Evolutionary conservation across 2,113 vertebrate species (phyloP).

Genomic region (Artemisiospiza belli): DNA sequence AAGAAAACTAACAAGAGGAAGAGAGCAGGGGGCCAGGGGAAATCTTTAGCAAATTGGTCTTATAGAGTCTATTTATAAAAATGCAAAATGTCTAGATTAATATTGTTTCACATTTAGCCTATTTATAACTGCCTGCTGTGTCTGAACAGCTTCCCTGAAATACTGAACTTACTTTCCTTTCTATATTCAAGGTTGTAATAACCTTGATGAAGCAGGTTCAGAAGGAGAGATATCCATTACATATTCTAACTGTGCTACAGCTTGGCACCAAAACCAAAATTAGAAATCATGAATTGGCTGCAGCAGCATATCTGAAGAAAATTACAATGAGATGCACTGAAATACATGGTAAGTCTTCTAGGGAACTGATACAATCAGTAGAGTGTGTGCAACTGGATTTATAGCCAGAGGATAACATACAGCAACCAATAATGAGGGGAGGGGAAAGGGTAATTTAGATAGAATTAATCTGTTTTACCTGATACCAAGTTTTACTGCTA

Average conservation of each 20-base stretch:
- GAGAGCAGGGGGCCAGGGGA: rapidly evolving
- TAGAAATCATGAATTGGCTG: conserved; percentile 80
- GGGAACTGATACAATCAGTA: neutral
- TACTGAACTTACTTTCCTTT: neutral
- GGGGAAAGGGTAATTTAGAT: neutral
- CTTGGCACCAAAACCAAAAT: conserved; percentile 85
- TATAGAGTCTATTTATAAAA: neutral
- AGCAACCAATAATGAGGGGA: neutral
- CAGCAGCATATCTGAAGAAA: conserved; percentile 84
- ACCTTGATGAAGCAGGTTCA: conserved; percentile 81
- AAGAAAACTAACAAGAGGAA: neutral
- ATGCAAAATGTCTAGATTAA: neutral
- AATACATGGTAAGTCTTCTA: conserved; percentile 78
- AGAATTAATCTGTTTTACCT: neutral
- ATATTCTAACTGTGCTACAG: conserved; percentile 82
- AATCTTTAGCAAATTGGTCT: neutral
- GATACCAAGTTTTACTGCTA: neutral
- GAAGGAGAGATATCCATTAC: conserved; percentile 75
- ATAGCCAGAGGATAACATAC: neutral
- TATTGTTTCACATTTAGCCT: neutral
- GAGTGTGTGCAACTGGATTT: neutral
- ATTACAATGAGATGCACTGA: conserved; percentile 85
- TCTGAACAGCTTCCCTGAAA: neutral
- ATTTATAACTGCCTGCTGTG: neutral
- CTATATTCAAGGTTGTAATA: conserved; percentile 77